Base-by-base conservation (phyloP, 2,797 vertebrate species). In the Moxostoma hubbsi region DNA sequence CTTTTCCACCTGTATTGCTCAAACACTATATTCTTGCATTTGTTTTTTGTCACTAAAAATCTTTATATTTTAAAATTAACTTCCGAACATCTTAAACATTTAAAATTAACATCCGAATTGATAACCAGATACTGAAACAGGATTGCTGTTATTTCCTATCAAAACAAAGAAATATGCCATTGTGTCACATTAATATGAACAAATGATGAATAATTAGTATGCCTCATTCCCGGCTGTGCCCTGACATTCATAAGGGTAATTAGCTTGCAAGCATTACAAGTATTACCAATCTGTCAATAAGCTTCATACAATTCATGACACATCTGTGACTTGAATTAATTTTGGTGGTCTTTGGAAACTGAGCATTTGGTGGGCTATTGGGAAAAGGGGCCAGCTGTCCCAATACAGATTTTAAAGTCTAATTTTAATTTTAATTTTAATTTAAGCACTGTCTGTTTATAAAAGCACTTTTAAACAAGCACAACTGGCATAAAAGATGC, bases 231-330 rank as follows among this genome's bases (percentile, higher is more conserved):
- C 50, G 13, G 7, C 75, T 69, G 50, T 61, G 65, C 65, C 65
- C 75, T 50, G 76, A 79, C 76, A 71, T 55, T 71, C 50, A 71
- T 72, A 47, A 9, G 76, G 67, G 58, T 79, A 71, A 79, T 79
- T 71, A 71, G 76, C 68, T 18, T 71, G 43, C 6, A 50, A 64
- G 67, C 71, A 64, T 71, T 78, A 78, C 66, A 71, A 71, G 67
- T 49, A 55, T 79, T 79, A 79, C 55, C 50, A 64, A 61, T 79
- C 76, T 79, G 76, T 79, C 76, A 79, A 79, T 79, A 79, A 57
- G 68, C 76, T 46, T 78, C 51, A 71, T 72, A 71, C 58, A 79
- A 79, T 79, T 63, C 68, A 63, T 64, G 59, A 79, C 68, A 72
- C 67, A 71, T 78, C 76, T 78, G 76, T 62, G 67, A 78, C 76